Evolutionary conservation across 2,888 invertebrate genomes (phyloP).

Genomic region (Bhutanitis thaidina): DNA sequence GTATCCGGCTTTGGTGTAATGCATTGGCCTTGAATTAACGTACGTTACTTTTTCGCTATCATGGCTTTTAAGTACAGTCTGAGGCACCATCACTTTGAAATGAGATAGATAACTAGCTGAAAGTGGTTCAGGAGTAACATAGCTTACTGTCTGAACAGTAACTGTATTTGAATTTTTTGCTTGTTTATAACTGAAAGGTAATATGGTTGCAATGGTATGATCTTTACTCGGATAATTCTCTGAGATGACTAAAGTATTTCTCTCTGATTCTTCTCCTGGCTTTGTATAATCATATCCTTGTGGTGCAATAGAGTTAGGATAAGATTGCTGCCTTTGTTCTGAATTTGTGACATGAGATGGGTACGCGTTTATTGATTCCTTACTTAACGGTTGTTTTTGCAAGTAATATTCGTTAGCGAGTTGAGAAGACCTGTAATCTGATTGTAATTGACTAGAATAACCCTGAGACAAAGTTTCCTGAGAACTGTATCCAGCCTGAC

Average conservation of each 20-base stretch:
- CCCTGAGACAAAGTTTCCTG: constrained; percentile 12
- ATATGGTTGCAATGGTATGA: constrained; percentile 79
- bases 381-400: constrained; percentile 38
- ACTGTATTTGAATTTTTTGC: constrained; percentile 37
- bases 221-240: constrained; percentile 81
- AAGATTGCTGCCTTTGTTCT: constrained; percentile 38
- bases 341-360: constrained; percentile 40
- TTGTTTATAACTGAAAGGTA: constrained; percentile 53
- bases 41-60: constrained; percentile 60
- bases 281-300: constrained; percentile 55
- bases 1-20: constrained; percentile 38
- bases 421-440: constrained; percentile 26
- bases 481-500: constrained; percentile 10
- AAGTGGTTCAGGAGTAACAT: constrained; percentile 62
- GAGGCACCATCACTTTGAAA: constrained; percentile 68
- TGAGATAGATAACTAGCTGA: constrained; percentile 60
- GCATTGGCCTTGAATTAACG: constrained; percentile 56
- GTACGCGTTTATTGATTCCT: constrained; percentile 41
- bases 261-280: constrained; percentile 38
- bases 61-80: constrained; percentile 54
- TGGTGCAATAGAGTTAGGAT: constrained; percentile 35
- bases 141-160: constrained; percentile 58
- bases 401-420: constrained; percentile 37
- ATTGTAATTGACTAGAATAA: constrained; percentile 22
- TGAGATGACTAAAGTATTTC: constrained; percentile 55